Evolutionary conservation across 2,888 invertebrate species (phyloP).

Genomic region (Caenorhabditis sp.): DNA sequence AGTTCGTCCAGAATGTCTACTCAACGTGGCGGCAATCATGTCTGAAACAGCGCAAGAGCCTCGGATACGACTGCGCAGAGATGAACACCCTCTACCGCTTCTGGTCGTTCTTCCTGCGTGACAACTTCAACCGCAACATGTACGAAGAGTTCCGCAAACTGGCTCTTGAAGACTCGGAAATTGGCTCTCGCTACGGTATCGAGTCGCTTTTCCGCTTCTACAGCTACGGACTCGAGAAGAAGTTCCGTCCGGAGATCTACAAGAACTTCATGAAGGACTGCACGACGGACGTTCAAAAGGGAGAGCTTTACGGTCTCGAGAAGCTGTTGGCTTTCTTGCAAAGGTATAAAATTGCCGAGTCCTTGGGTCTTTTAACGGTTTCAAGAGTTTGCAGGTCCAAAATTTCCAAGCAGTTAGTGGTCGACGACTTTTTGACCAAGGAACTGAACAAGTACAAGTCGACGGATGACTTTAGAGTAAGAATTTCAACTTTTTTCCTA

Average conservation of each 20-base stretch:
- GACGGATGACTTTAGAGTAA: slow-evolving; percentile 84
- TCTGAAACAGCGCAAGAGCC: slow-evolving; percentile 93
- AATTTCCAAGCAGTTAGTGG: slow-evolving; percentile 80
- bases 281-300: slow-evolving; percentile 84
- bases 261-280: slow-evolving; percentile 91
- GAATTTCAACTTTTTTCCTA: too few relatives aligned
- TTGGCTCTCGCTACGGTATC: slow-evolving; percentile 87
- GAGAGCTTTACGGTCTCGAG: slow-evolving; percentile 97
- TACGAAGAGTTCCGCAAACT: slow-evolving; percentile 95
- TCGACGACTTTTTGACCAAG: slow-evolving; percentile 84
- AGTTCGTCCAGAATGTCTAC: slow-evolving; percentile 96
- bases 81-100: slow-evolving; percentile 99
- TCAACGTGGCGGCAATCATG: slow-evolving; percentile 96
- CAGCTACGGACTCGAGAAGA: slow-evolving; percentile 96
- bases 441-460: slow-evolving; percentile 84
- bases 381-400: slow-evolving; percentile 70
- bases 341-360: slow-evolving; percentile 64
- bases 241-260: slow-evolving; percentile 95
- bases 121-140: slow-evolving; percentile 98
- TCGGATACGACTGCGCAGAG: slow-evolving; percentile 96
- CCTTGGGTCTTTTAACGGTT: too few relatives aligned
- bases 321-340: slow-evolving; percentile 99
- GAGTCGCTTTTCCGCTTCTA: slow-evolving; percentile 93
- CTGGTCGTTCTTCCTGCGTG: slow-evolving; percentile 99
- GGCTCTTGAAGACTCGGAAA: slow-evolving; percentile 94